Conservation (phyloP, 2,797 vertebrate species). For the Clarias platycephalus region DNA sequence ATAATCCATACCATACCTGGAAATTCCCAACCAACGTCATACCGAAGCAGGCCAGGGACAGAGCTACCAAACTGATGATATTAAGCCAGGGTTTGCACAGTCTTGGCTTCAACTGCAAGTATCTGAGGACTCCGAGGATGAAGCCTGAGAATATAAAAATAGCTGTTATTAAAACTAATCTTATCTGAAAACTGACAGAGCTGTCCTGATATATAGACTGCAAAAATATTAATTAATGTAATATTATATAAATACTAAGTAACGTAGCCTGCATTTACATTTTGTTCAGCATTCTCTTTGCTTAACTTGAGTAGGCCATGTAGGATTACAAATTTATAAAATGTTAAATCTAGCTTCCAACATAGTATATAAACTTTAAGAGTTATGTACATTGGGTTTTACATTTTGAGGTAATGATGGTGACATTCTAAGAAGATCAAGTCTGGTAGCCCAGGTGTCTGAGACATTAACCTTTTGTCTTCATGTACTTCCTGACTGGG, state of each 20-base stretch:
- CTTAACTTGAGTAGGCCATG: background rate
- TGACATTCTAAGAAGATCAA: too few relatives aligned
- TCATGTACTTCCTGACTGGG: too few relatives aligned
- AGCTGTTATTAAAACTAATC: background rate
- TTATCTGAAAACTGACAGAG: background rate
- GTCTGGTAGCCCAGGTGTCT: too few relatives aligned
- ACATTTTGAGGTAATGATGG: too few relatives aligned
- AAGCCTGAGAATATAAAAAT: constrained; percentile 71
- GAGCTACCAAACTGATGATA: constrained; percentile 69
- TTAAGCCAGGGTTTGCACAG: constrained; percentile 82
- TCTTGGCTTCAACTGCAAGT: constrained; percentile 83
- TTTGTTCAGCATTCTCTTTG: background rate
- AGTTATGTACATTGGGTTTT: too few relatives aligned
- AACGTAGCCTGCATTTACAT: background rate
- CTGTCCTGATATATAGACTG: background rate
- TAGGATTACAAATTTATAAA: too few relatives aligned
- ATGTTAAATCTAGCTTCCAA: too few relatives aligned
- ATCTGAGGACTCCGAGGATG: constrained; percentile 82
- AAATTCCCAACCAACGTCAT: constrained; percentile 93
- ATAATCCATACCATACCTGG: constrained; percentile 76
- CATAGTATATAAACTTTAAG: too few relatives aligned
- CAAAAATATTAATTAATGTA: too few relatives aligned
- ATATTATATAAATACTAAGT: background rate
- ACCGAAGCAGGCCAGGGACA: constrained; percentile 83
- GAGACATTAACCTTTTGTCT: too few relatives aligned